Conservation (phyloP, 2,113 vertebrate species). For the Saguinus midas region DNA sequence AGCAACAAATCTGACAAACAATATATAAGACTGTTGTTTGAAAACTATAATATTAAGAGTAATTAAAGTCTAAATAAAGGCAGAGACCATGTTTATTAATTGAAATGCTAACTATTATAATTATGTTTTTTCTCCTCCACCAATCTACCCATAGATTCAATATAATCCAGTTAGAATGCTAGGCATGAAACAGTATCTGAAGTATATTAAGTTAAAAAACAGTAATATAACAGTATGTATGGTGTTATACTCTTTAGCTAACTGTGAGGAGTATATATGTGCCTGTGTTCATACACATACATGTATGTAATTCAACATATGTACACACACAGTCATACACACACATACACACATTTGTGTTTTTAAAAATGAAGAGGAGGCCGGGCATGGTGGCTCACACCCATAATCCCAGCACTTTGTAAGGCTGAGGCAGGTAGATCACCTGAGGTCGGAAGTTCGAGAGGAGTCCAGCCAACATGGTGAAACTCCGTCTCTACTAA, state of each 20-base stretch:
- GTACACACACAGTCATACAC: background rate
- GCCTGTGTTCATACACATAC: background rate
- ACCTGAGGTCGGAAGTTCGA: too few relatives aligned
- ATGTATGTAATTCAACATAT: background rate
- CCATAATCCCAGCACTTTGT: too few relatives aligned
- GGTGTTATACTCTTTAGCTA: background rate
- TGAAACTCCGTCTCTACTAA: too few relatives aligned
- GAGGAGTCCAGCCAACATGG: too few relatives aligned
- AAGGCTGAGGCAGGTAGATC: too few relatives aligned
- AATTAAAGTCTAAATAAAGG: background rate
- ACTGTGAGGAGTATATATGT: background rate
- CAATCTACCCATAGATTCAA: background rate
- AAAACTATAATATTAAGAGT: background rate
- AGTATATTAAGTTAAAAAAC: background rate
- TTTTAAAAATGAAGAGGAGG: background rate
- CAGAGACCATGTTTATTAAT: background rate
- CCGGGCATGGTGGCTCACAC: too few relatives aligned
- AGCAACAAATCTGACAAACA: background rate
- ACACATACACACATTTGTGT: background rate
- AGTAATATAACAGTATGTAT: background rate
- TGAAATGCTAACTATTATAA: background rate
- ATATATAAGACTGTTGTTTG: background rate
- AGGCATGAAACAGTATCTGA: background rate
- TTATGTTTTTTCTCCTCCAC: background rate
- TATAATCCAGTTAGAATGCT: background rate